phyloP scores from a whole-genome alignment of 2,113 vertebrate genomes.

The Galbula dea region DNA sequence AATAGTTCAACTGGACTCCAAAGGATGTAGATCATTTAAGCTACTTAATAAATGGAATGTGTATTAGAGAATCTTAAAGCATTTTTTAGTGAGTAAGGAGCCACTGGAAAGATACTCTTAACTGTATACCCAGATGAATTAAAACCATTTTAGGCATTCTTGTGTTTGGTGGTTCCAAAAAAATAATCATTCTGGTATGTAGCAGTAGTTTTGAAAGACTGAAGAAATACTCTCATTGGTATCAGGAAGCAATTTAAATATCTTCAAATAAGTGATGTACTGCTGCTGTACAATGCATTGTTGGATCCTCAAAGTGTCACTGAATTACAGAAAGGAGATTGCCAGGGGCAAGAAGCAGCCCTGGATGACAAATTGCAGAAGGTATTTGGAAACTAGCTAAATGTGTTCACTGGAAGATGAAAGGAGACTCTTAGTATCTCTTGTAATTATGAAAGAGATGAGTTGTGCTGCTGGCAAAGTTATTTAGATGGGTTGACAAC shows the following conservation, averaged over 20 bases:
- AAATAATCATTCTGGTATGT: neutral
- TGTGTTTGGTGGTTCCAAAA: neutral
- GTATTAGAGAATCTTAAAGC: neutral
- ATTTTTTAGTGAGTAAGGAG: neutral
- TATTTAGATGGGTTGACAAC: conserved; percentile 15
- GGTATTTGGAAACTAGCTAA: conserved; percentile 38
- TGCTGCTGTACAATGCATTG: neutral
- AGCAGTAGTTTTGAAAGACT: neutral
- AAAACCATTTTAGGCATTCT: neutral
- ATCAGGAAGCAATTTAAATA: neutral
- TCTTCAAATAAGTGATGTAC: neutral
- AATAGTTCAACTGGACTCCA: neutral
- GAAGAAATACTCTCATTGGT: neutral
- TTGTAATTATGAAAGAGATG: conserved; percentile 22
- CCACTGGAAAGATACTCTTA: neutral
- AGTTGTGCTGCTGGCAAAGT: conserved; percentile 37
- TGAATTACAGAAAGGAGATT: conserved; percentile 11
- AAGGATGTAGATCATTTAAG: conserved; percentile 7
- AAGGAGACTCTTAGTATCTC: conserved; percentile 18
- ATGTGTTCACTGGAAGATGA: neutral
- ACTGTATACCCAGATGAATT: neutral
- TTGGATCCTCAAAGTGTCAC: neutral
- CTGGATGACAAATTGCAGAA: conserved; percentile 34
- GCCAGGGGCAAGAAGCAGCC: conserved; percentile 13
- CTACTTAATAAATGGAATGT: neutral